Base-by-base conservation (phyloP, 2,113 vertebrate species). In the Chloropsis hardwickii region DNA sequence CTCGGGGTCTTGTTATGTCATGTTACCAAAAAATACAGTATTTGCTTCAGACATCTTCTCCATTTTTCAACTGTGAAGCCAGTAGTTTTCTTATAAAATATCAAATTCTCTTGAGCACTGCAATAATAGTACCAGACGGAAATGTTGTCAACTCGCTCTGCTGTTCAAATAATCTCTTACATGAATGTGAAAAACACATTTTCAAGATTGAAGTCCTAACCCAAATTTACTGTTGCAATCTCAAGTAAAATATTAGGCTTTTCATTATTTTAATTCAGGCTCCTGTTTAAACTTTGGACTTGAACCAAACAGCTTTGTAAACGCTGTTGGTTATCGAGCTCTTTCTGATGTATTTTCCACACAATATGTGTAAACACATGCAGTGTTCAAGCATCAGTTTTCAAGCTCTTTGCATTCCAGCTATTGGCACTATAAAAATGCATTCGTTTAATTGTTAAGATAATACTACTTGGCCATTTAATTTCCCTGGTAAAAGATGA, bases 21-120 rank as follows among this genome's bases (percentile, higher is more conserved):
- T 2, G 8, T 28, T 57, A 45, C 14, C 10, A 51, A 61, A 88
- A 91, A 58, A 10, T 28, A 9, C 23, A 22, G 25, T 17, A 10
- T 56, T 93, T 67, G 4, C 35, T 81, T 83, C 47, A 81, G 53
- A 51, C 12, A 5, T 48, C 35, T 64, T 74, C 35, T 83, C 35
- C 10, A 23, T 67, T 58, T 66, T 81, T 62, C 47, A 54, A 2
- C 22, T 44, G 19, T n/a, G 28, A 83, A 95, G 47, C 54, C 37
- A 42, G 70, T 48, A 47, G 61, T 90, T 89, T 93, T 90, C 58
- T 77, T 29, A 60, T 77, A 87, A 74, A 87, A 57, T 72, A 61
- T 16, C 15, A 53, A 79, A 78, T 53, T 45, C n/a, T 85, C 53
- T 73, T 72, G 48, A 88, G 8, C 19, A 22, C 48, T 60, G 22